A percentile compares a stretch with the other conserved stretches of the same genome.
These are phyloP conservation scores for Smittia sp. DNA, from an alignment of 2,888 invertebrate genomes.

Conservation along the genomic window DNA sequence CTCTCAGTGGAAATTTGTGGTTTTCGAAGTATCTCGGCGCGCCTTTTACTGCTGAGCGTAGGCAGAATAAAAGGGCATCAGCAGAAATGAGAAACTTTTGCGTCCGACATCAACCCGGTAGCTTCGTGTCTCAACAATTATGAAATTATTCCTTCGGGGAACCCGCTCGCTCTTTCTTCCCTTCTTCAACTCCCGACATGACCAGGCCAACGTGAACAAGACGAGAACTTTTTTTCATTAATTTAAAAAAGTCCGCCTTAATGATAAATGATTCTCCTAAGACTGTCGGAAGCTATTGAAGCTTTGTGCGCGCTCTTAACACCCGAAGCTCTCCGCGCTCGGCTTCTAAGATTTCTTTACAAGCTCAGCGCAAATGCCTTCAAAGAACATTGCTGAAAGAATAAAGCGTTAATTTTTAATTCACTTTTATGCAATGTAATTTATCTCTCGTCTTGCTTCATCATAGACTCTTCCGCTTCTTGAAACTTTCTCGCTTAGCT, in stretches of 20 bases:
- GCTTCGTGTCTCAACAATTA: conserved; percentile 5
- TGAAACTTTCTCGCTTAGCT: neutral
- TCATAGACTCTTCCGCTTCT: no score
- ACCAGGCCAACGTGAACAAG: neutral
- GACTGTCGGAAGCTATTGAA: neutral
- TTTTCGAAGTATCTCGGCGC: neutral
- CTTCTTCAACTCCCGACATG: neutral
- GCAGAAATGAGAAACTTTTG: neutral
- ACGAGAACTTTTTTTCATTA: neutral
- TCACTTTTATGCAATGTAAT: conserved; percentile 8
- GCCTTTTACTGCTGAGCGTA: neutral
- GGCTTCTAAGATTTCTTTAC: neutral
- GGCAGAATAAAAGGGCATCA: neutral
- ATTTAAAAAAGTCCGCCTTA: neutral
- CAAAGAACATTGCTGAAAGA: neutral
- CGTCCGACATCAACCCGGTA: no score
- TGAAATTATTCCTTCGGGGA: neutral
- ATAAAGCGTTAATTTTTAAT: conserved; percentile 7
- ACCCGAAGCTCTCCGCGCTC: neutral
- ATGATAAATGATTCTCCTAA: conserved; percentile 1
- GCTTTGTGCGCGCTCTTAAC: neutral
- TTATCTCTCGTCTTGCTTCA: neutral
- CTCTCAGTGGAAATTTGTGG: neutral
- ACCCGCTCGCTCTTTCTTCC: neutral
- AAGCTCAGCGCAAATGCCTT: neutral